These are phyloP conservation scores for Dendroctonus valens DNA, from an alignment of 1,140 invertebrate genomes.

Conservation along the genomic window DNA sequence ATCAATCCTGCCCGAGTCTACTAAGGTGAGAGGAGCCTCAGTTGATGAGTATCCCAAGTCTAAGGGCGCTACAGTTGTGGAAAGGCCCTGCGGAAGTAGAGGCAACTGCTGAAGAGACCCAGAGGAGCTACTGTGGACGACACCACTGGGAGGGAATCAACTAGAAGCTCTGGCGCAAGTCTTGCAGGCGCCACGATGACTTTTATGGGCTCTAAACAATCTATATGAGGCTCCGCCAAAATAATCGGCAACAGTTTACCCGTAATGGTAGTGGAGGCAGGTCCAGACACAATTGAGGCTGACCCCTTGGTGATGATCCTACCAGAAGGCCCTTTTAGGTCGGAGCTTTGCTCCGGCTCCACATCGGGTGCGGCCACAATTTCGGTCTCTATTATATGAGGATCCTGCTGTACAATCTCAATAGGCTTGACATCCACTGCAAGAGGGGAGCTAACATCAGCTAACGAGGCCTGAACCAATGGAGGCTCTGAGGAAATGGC, in stretches of 20 bases:
- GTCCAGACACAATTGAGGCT: conserved; percentile 42
- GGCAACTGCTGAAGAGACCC: conserved; percentile 5
- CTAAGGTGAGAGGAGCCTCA: not conserved
- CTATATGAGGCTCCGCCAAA: not conserved
- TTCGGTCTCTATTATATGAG: conserved; percentile 40
- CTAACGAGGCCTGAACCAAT: conserved; percentile 3
- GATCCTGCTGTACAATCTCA: conserved; percentile 31
- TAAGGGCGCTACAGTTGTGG: not conserved
- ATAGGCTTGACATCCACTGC: conserved; percentile 17
- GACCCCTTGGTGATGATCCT: conserved; percentile 43
- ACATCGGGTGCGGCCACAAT: conserved; percentile 37
- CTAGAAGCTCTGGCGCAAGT: conserved; percentile 13
- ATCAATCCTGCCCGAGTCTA: conserved; percentile 23
- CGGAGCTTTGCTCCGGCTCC: conserved; percentile 39
- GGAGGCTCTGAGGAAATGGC: conserved; percentile 3
- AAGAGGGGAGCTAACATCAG: conserved; percentile 9
- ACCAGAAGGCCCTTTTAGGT: conserved; percentile 44
- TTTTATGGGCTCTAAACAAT: conserved; percentile 34
- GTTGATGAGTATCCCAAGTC: conserved; percentile 9
- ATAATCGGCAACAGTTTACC: conserved; percentile 23
- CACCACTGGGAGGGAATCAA: not conserved
- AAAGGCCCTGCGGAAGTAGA: not conserved
- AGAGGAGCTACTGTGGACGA: conserved; percentile 7
- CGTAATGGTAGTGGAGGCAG: conserved; percentile 45
- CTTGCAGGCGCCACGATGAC: conserved; percentile 29